These are phyloP conservation scores for Malurus splendens DNA, from an alignment of 2,797 vertebrate species.

Conservation along the genomic window DNA sequence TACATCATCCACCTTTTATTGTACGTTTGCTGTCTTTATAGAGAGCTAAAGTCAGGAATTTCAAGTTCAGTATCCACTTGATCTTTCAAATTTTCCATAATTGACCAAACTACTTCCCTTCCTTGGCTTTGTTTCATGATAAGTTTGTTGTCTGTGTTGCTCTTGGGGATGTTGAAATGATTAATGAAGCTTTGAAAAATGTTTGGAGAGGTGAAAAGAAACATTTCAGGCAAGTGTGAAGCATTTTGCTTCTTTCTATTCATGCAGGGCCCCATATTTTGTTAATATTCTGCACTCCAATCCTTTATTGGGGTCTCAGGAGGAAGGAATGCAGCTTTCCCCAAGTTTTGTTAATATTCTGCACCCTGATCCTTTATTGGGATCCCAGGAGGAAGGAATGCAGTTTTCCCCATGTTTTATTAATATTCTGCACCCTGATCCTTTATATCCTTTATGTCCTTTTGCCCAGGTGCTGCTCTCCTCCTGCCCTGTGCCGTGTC, in stretches of 20 bases:
- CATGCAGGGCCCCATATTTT: fast-evolving
- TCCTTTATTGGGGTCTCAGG: fast-evolving
- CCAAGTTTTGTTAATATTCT: no score
- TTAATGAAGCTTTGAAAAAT: neutral
- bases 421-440: no score
- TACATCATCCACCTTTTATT: neutral
- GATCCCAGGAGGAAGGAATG: neutral
- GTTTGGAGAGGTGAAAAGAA: neutral
- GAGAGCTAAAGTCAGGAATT: neutral
- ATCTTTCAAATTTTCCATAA: neutral
- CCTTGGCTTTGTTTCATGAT: neutral
- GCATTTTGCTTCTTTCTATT: neutral
- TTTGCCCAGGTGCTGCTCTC: neutral
- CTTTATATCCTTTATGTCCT: neutral
- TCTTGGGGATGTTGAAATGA: neutral
- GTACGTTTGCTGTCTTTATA: neutral
- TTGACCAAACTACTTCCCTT: neutral
- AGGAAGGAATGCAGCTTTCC: neutral
- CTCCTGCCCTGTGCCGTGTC: neutral
- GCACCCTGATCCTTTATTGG: neutral
- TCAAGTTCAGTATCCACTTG: neutral
- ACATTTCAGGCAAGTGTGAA: neutral
- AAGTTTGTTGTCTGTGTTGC: neutral
- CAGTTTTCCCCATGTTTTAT: no score
- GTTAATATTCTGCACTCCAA: neutral